Evolutionary conservation across 2,113 vertebrate species (phyloP), one percentile per base, ranked within the genome.

Genomic region (Rattus rattus): DNA sequence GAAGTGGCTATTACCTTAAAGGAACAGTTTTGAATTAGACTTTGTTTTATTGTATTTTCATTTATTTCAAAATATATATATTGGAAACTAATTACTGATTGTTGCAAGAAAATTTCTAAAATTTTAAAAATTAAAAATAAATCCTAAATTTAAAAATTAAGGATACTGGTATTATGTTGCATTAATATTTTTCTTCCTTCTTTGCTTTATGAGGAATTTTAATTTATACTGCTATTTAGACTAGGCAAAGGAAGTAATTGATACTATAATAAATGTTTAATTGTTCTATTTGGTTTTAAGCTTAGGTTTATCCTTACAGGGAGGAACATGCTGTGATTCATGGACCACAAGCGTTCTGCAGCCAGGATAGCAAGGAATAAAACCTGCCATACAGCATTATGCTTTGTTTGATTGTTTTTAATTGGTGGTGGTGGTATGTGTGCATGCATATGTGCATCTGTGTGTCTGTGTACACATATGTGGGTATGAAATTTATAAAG

Each of bases 41-140:
- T 63, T 79, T 43, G 43, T 43, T 96, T 79, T 61, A 24, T 0
- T 20, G 13, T 77, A 92, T 47, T 67, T 93, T 43, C 88, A 39
- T 88, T 93, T 97, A 88, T 97, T 87, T 69, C 43, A 30, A 75
- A 84, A 88, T 43, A 70, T 7, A 39, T 86, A 20, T 83, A 65
- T 20, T 73, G 80, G 39, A 47, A 95, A 95, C 9, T 75, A 47
- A 75, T 36, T 73, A 20, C 20, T 83, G n/a, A 52, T 88, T 94
- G 93, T 84, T 94, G 76, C 86, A 47, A 94, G 17, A 49, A 26
- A 81, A 90, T 91, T 72, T 4, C 13, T 39, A 11, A 76, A 84
- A 13, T n/a, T n/a, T n/a, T n/a, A n/a, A n/a, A n/a, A n/a, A n/a
- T n/a, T n/a, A n/a, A n/a, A n/a, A n/a, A n/a, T n/a, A n/a, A n/a